These are phyloP conservation scores for Megalops cyprinoides DNA, from an alignment of 2,797 vertebrate genomes.

Conservation along the genomic window DNA sequence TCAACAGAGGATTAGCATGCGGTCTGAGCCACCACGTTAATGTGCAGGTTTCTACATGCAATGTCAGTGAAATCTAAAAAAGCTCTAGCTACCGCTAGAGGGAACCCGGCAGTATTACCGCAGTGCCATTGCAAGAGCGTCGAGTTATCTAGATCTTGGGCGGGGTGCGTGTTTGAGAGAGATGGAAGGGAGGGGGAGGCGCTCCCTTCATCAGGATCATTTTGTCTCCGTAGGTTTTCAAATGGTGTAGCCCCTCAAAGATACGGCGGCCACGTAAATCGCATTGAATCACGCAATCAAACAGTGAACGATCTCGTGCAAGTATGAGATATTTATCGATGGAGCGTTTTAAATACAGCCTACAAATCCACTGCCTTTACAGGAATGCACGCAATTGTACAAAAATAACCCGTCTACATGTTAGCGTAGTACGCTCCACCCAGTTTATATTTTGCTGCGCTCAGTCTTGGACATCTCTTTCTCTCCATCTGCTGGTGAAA, in stretches of 20 bases:
- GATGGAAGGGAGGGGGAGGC: background rate
- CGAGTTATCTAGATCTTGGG: constrained; percentile 6
- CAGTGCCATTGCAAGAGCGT: constrained; percentile 19
- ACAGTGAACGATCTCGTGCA: background rate
- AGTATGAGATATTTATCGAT: background rate
- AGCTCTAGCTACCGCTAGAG: constrained; percentile 1
- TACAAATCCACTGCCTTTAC: background rate
- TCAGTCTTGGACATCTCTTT: background rate
- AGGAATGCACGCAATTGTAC: background rate
- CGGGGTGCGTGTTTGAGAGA: background rate
- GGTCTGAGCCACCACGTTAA: background rate
- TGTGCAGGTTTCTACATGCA: too few species aligned
- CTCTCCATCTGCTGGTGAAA: background rate
- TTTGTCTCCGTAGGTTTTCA: background rate
- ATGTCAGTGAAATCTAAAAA: background rate
- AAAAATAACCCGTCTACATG: background rate
- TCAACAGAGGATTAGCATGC: too few species aligned
- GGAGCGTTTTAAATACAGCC: background rate
- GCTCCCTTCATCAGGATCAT: background rate
- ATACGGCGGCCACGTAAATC: background rate
- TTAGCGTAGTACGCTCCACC: background rate
- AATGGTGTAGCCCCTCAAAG: background rate
- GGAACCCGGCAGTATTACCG: constrained; percentile 24
- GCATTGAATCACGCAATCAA: background rate
- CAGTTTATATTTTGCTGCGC: background rate